Evolutionary conservation across 2,797 vertebrate species (phyloP), one percentile per base, ranked within the genome.

Genomic region (Takifugu rubripes): DNA sequence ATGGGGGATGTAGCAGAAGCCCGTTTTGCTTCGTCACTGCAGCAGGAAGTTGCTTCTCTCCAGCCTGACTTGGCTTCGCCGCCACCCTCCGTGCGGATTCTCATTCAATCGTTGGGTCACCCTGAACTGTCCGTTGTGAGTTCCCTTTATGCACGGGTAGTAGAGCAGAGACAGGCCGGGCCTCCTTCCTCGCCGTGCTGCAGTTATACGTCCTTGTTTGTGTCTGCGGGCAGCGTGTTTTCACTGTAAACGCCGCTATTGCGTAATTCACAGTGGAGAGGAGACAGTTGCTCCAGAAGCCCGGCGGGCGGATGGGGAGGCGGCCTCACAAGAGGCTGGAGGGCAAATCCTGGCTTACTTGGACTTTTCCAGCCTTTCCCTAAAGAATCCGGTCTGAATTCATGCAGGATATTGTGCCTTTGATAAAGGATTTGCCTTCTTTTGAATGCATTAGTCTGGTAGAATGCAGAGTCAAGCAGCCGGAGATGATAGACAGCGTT

Each of bases 251-350:
- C 75, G 66, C 66, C 44, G 12, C 67, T 72, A 74, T 79, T 86
- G 78, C 78, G 82, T 85, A 83, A 86, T 88, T 81, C 74, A 75
- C 66, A 70, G 56, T 62, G 59, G 66, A 67, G 61, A 45, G 59
- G 50, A 66, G 66, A 56, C 75, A 75, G 84, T 77, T 79, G 79
- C 54, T 74, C 49, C 53, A 48, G 51, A 54, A 70, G 68, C 66
- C 59, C 64, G 72, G 49, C 74, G 84, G 61, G 74, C 75, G 71
- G 80, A 60, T 64, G 66, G 72, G 63, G 76, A 78, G 62, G 50
- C 46, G 64, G 58, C 52, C 76, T 84, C 61, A 42, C 52, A 49
- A 61, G 72, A 76, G 61, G 61, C 73, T 69, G 44, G 66, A 76
- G 77, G 76, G 73, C 74, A 74, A 71, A 75, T 77, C 54, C 61